Evolutionary conservation across 2,113 vertebrate species (phyloP), one percentile per base, ranked within the genome.

Genomic region (Caranx ignobilis): DNA sequence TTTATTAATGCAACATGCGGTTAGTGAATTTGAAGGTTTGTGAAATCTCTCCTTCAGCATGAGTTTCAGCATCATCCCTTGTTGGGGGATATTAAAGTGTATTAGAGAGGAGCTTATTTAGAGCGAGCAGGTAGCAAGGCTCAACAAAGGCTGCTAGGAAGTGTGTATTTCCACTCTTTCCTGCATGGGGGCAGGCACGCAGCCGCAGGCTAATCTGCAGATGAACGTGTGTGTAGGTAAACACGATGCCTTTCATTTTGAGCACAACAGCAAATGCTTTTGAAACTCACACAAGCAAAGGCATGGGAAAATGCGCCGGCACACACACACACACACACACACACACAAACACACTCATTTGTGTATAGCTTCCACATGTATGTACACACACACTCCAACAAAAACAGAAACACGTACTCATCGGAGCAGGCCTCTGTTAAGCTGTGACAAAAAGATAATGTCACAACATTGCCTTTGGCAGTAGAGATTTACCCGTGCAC

Each of bases 121-220:
- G 68, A 75, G 39, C 1, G 66, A 84, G 73, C 64, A 71, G 76
- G 72, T 84, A 86, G 15, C 34, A 68, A 56, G 18, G 86, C 32
- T 82, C 71, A 68, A 77, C 81, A 88, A 78, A 79, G 62, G 62
- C 77, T 78, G 37, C 77, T 75, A 65, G 66, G 57, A 82, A 72
- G 79, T 67, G 75, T 83, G 52, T 61, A 50, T 85, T 81, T 81
- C 62, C 47, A 41, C 67, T 82, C 50, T 78, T 64, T 83, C 31
- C 67, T 86, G 77, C 68, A 83, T 21, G 34, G 65, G 65, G 71
- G 63, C 61, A 79, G 73, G 45, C 81, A 83, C 73, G 64, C 75
- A 88, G 86, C 75, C 48, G 62, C 62, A 11, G 62, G 69, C 78
- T 91, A 92, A 91, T 92, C 89, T 90, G 86, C 71, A 88, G 79